Conservation (phyloP, 2,797 vertebrate genomes). For the Mus spretus region DNA sequence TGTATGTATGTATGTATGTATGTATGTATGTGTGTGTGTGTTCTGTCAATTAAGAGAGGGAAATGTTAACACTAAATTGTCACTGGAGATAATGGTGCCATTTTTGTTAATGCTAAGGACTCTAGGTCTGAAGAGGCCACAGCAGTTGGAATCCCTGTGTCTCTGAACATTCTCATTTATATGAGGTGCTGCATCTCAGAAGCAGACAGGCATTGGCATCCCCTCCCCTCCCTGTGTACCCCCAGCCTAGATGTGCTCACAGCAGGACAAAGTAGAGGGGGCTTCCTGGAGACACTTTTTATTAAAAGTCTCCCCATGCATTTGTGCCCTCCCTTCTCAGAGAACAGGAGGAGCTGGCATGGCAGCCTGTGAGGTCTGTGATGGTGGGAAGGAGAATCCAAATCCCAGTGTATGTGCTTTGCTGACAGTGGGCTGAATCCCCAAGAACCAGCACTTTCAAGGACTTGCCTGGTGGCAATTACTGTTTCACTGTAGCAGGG, state of each 20-base stretch:
- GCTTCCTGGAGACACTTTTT: neutral
- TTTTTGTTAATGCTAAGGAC: too few species aligned
- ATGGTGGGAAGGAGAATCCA: neutral
- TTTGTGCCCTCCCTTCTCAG: fast-evolving
- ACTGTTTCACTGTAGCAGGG: neutral
- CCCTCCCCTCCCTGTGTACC: neutral
- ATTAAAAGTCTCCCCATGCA: neutral
- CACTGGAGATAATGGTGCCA: neutral
- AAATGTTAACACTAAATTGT: too few species aligned
- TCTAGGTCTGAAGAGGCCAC: neutral
- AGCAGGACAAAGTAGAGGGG: neutral
- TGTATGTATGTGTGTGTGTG: neutral
- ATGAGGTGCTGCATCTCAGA: neutral
- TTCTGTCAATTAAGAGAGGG: neutral
- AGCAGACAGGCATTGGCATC: neutral
- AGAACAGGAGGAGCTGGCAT: too few species aligned
- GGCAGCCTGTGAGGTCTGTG: neutral
- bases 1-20: fast-evolving
- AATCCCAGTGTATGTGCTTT: neutral
- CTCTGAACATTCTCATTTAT: neutral
- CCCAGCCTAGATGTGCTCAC: neutral
- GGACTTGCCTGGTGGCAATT: neutral
- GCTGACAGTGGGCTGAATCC: neutral
- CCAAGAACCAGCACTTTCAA: neutral
- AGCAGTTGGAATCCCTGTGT: neutral